Evolutionary conservation across 2,113 vertebrate species (phyloP), one percentile per base, ranked within the genome.

Genomic region (Carassius auratus): DNA sequence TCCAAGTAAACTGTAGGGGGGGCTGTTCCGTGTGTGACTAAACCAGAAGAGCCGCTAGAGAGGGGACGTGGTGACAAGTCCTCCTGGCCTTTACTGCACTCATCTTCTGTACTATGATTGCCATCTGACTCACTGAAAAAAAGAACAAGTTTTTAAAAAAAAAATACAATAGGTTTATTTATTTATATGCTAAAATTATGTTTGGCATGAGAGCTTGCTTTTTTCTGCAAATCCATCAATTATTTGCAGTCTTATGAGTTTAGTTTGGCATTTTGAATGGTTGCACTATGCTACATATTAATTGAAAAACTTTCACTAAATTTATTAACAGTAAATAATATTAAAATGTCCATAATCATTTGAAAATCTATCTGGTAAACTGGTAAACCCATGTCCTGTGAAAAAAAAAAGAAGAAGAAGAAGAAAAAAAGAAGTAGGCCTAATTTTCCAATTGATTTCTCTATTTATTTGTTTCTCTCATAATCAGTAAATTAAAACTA

Each of bases 31-130:
- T 94, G 95, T 91, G 93, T 94, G 90, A 96, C 91, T 52, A 96
- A 90, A 0, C 96, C 93, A 0, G 99, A 97, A 0, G 98, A 96
- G 2, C 96, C 96, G 87, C 93, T 94, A 21, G 97, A 96, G 84
- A 98, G 96, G 0, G 97, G 95, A 66, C 97, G 96, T 36, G 98
- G 98, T 88, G 98, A 98, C 85, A 98, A 86, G 92, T 99, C 98
- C 82, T 99, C 98, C 81, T 98, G 96, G 42, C 98, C 98, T 91
- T 99, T 99, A 91, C 97, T 99, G 83, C 97, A 99, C 92, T 99
- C 98, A 88, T 99, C 98, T 92, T 99, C 98, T 77, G 98, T 99
- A 94, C 98, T 99, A 92, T 98, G 98, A 91, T 99, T 99, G 75
- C 98, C 98, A 90, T 99, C 98, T 23, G 98, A 99, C 91, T 99